Percentiles rank a stretch among this genome's conserved stretches.
Conservation (phyloP, 2,113 vertebrate genomes). For the Aix galericulata region DNA sequence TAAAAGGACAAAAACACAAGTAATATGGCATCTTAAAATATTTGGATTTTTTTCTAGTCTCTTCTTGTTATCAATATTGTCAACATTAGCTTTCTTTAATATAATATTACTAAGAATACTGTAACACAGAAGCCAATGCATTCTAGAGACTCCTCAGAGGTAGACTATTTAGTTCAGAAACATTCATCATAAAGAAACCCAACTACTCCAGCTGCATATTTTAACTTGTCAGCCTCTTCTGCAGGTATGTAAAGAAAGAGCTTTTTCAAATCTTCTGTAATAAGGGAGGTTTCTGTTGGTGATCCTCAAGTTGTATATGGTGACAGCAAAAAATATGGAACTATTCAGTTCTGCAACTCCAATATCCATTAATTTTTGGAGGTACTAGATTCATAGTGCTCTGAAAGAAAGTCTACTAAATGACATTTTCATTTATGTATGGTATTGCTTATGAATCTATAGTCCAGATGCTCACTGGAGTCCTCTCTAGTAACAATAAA, state of each 20-base stretch:
- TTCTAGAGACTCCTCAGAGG: constrained; percentile 25
- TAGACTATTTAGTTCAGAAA: constrained; percentile 28
- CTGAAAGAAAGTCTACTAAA: not conserved
- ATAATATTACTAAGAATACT: not conserved
- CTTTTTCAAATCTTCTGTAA: not conserved
- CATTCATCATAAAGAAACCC: not conserved
- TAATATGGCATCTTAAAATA: not conserved
- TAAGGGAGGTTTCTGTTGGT: not conserved
- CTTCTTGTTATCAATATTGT: not conserved
- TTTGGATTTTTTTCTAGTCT: not conserved
- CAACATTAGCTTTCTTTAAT: not conserved
- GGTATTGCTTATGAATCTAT: not conserved
- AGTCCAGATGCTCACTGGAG: not conserved
- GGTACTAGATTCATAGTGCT: not conserved
- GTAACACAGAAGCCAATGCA: not conserved
- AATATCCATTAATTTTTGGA: not conserved
- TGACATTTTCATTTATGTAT: not conserved
- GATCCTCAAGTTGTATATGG: not conserved
- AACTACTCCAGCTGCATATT: not conserved
- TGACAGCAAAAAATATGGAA: not conserved
- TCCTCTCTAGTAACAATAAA: not conserved
- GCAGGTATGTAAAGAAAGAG: not conserved
- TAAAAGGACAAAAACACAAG: not conserved
- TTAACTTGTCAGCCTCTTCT: not conserved
- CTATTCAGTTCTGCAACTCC: not conserved